Percentiles rank a stretch among this genome's conserved stretches.
phyloP scores from a whole-genome alignment of 2,888 invertebrate species.

The Abrostola tripartita region DNA sequence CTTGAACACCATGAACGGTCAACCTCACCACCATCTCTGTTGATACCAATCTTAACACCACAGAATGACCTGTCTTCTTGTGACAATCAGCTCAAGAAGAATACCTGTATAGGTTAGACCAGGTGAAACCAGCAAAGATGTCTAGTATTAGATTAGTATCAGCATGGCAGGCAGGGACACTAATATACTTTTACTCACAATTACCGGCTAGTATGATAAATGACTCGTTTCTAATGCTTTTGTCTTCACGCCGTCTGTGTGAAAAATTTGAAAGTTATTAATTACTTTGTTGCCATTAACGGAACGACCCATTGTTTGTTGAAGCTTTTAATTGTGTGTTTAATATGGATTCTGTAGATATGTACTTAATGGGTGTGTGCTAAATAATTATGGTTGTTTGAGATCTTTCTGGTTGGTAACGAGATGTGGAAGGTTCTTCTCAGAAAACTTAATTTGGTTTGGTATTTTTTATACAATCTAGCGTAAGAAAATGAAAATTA shows the following conservation, averaged over 20 bases:
- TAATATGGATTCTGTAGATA: neutral
- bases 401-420: too few relatives aligned
- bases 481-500: too few relatives aligned
- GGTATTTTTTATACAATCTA: too few relatives aligned
- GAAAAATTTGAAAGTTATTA: constrained; percentile 26
- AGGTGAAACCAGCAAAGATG: neutral
- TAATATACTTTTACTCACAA: constrained; percentile 22
- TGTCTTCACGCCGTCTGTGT: constrained; percentile 6
- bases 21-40: too few relatives aligned
- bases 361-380: too few relatives aligned
- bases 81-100: neutral
- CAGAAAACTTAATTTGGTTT: too few relatives aligned
- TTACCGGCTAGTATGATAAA: constrained; percentile 23
- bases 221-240: constrained; percentile 11
- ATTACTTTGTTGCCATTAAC: constrained; percentile 23
- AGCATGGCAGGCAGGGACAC: neutral
- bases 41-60: too few relatives aligned
- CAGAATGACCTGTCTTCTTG: too few relatives aligned
- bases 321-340: constrained; percentile 5
- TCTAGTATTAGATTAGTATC: neutral
- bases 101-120: neutral
- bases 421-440: too few relatives aligned
- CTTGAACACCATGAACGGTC: too few relatives aligned
- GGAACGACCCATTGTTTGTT: constrained; percentile 21
- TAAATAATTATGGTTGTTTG: too few relatives aligned